A percentile compares a stretch with the other conserved stretches of the same genome.
Evolutionary conservation across 1,140 invertebrate species (phyloP).

Genomic region (Littorina saxatilis): DNA sequence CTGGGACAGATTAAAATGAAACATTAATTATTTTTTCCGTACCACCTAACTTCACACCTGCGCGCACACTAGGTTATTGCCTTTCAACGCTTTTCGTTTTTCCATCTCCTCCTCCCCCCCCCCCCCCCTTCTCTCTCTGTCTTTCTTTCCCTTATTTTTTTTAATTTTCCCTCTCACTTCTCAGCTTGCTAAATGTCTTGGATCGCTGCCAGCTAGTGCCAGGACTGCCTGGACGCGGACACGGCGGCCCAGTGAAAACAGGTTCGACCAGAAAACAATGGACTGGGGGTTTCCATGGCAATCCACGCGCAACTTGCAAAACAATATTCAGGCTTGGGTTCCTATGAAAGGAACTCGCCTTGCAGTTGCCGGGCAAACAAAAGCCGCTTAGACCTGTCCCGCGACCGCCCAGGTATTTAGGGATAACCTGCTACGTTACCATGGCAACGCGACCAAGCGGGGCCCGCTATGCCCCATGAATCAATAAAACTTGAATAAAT

Average conservation of each 20-base stretch:
- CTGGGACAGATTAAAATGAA: too few relatives aligned
- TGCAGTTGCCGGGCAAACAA: constrained; percentile 47
- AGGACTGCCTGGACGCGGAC: neutral
- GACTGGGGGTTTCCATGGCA: constrained; percentile 42
- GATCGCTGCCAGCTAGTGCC: too few relatives aligned
- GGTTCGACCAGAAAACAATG: constrained; percentile 38
- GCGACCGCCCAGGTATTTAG: constrained; percentile 51
- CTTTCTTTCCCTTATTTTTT: neutral
- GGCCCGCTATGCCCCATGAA: constrained; percentile 44
- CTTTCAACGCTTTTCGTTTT: too few relatives aligned
- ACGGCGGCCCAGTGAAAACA: constrained; percentile 29
- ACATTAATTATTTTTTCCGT: too few relatives aligned
- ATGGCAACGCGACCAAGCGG: constrained; percentile 58
- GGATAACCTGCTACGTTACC: constrained; percentile 54
- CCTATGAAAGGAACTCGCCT: constrained; percentile 41
- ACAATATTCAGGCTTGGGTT: constrained; percentile 45
- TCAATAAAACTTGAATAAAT: constrained; percentile 64
- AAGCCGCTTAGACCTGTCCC: constrained; percentile 34
- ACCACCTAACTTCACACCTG: too few relatives aligned
- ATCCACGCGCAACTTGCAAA: constrained; percentile 35
- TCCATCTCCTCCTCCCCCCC: too few relatives aligned
- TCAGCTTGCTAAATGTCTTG: too few relatives aligned
- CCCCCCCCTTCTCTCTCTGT: neutral
- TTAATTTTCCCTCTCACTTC: too few relatives aligned
- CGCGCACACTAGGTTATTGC: too few relatives aligned